Conservation (phyloP, 2,797 vertebrate genomes). For the Phyllotis vaccarum region DNA sequence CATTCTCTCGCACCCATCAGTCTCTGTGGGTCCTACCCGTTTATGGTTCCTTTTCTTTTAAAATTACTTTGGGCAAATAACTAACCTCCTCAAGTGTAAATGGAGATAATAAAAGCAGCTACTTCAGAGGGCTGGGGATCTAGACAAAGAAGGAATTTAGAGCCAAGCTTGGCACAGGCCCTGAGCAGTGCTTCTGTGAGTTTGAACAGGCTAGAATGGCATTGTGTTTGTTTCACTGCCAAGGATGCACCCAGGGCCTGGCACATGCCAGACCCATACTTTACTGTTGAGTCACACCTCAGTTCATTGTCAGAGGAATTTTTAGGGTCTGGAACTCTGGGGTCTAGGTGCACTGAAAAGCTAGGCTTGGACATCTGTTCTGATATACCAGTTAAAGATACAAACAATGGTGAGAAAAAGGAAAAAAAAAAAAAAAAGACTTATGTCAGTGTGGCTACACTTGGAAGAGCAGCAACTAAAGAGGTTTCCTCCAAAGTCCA, state of each 20-base stretch:
- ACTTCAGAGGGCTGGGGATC: neutral
- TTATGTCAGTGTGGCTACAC: neutral
- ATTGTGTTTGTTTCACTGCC: neutral
- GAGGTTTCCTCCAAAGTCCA: neutral
- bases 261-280: neutral
- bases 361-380: neutral
- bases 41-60: neutral
- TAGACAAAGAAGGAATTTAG: slow-evolving; percentile 10
- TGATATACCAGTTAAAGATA: neutral
- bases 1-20: neutral
- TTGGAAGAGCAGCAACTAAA: neutral
- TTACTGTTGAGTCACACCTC: neutral
- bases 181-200: neutral
- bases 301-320: neutral
- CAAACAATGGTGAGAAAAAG: neutral
- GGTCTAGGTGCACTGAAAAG: neutral
- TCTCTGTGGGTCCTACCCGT: neutral
- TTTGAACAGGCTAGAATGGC: neutral
- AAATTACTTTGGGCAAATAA: neutral
- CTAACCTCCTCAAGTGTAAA: neutral
- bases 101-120: neutral
- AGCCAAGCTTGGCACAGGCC: neutral
- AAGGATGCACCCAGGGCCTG: neutral
- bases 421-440: neutral
- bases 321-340: neutral